Evolutionary conservation across 2,888 invertebrate genomes (phyloP), one percentile per base, ranked within the genome.

Genomic region (Pristionchus mayeri): DNA sequence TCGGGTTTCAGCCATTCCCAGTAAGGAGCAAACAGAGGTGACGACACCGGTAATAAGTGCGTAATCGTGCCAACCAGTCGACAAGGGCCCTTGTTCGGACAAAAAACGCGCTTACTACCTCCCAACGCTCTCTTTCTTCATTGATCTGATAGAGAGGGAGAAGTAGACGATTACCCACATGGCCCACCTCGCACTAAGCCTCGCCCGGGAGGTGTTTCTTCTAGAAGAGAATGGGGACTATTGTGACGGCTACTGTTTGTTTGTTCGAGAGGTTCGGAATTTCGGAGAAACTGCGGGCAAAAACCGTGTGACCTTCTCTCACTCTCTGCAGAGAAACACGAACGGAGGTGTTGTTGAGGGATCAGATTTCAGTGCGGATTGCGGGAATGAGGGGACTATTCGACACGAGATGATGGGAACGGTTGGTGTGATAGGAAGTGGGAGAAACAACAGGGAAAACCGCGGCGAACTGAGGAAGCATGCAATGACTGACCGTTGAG

Each of bases 181-280:
- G n/a, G 57, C 27, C 16, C 27, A 9, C n/a, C 24, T 60, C 34
- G 63, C 63, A 63, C 30, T 34, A 63, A 63, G 30, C 18, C 63
- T 63, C 34, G 34, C 18, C 18, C 16, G 27, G 13, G 63, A 63
- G 63, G 63, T 63, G 63, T 63, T 16, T 63, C 30, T 63, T 9
- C 63, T 18, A 34, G 63, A 60, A 30, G 30, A 2, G n/a, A n/a
- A n/a, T n/a, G 9, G 57, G 16, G 63, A 21, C 63, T 37, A 34
- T 63, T 63, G 63, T 63, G 63, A 63, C 63, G 63, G 7, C 7
- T 13, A 63, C 16, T 63, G 63, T 63, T 63, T 63, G 34, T 63
- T 6, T 63, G 63, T 27, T 27, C 34, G 34, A 30, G 60, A 16
- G 57, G 63, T 13, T 6, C 44, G 44, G 44, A 6, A 44, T 27